These are phyloP conservation scores for Helicoverpa assulta DNA, from an alignment of 2,888 invertebrate genomes.

Conservation along the genomic window DNA sequence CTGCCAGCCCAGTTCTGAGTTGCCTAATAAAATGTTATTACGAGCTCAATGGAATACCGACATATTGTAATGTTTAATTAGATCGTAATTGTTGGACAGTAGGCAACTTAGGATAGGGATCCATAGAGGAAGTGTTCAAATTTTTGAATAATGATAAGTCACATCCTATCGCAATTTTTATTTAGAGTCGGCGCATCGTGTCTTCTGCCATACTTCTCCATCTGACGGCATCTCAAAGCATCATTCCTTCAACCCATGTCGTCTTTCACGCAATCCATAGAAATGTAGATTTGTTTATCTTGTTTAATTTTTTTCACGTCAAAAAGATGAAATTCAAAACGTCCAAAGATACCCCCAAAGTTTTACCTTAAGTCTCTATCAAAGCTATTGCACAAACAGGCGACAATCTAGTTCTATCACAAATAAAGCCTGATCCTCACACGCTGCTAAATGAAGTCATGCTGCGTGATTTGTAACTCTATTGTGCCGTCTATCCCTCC, in stretches of 20 bases:
- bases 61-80: constrained; percentile 45
- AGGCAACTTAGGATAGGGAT: neutral
- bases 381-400: neutral
- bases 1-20: constrained; percentile 45
- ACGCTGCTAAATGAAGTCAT: neutral
- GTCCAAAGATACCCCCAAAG: too few species aligned
- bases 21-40: constrained; percentile 50
- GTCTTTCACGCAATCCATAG: too few species aligned
- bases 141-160: too few species aligned
- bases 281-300: too few species aligned
- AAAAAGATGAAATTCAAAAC: too few species aligned
- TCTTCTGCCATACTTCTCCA: too few species aligned
- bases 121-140: too few species aligned
- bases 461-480: neutral
- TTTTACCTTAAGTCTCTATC: neutral
- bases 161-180: too few species aligned
- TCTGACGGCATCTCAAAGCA: too few species aligned
- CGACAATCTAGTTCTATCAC: neutral
- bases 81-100: constrained; percentile 18
- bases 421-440: neutral
- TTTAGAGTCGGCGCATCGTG: too few species aligned
- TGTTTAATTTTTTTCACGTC: too few species aligned
- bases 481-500: neutral
- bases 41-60: constrained; percentile 22
- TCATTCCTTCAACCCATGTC: too few species aligned